Evolutionary conservation across 2,113 vertebrate genomes (phyloP).

Genomic region (Mystacornis crossleyi): DNA sequence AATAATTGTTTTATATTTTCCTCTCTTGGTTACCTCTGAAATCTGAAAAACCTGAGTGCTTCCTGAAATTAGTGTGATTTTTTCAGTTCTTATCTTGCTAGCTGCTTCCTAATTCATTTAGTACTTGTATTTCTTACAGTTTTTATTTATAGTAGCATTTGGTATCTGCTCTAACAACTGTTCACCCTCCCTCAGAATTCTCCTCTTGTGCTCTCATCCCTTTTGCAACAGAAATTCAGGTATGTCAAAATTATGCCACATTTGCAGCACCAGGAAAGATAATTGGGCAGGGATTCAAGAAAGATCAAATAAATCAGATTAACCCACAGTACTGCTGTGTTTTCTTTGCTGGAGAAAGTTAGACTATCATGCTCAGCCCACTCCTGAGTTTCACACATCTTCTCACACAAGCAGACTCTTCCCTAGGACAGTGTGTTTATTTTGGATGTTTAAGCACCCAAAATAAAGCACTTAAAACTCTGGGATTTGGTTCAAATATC

Average conservation of each 20-base stretch:
- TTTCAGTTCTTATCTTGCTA: not conserved
- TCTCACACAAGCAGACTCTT: not conserved
- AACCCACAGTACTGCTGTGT: not conserved
- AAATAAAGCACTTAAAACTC: not conserved
- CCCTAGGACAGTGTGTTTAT: not conserved
- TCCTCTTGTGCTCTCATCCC: not conserved
- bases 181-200: not conserved
- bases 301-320: not conserved
- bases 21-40: not conserved
- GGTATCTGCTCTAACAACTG: not conserved
- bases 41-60: not conserved
- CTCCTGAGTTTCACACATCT: not conserved
- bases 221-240: not conserved
- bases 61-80: not conserved
- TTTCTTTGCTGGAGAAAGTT: not conserved
- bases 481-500: not conserved
- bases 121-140: not conserved
- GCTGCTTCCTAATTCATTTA: not conserved
- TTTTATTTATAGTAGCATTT: not conserved
- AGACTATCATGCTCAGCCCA: not conserved
- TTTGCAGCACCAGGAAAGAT: not conserved
- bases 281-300: not conserved
- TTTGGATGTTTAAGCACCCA: not conserved
- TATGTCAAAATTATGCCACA: not conserved
- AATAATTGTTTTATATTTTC: not conserved